These are phyloP conservation scores for Aldrovandia affinis DNA, from an alignment of 2,797 vertebrate genomes.

Conservation along the genomic window DNA sequence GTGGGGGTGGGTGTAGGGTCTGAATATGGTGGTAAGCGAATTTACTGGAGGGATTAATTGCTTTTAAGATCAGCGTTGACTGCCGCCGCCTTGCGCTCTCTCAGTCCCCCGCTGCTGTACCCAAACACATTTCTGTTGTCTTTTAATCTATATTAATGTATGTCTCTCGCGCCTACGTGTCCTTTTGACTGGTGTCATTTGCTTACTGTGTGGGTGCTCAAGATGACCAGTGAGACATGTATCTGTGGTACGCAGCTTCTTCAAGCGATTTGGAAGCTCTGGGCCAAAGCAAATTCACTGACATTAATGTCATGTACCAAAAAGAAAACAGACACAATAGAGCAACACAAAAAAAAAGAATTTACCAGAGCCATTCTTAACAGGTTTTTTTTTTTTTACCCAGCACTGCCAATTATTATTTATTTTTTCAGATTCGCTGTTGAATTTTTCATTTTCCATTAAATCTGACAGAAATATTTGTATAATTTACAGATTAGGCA, in stretches of 20 bases:
- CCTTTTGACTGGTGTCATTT: slow-evolving; percentile 17
- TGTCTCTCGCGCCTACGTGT: background rate
- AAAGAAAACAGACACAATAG: background rate
- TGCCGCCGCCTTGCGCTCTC: background rate
- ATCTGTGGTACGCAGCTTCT: background rate
- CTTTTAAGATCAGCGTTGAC: background rate
- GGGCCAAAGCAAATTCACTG: slow-evolving; percentile 1
- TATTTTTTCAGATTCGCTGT: background rate
- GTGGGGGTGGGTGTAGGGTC: background rate
- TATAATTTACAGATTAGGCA: background rate
- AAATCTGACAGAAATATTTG: background rate
- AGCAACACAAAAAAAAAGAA: background rate
- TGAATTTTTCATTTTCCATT: background rate
- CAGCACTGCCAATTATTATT: too few relatives aligned
- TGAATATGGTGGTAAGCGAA: slow-evolving; percentile 10
- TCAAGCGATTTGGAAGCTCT: slow-evolving; percentile 1
- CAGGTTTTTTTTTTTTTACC: background rate
- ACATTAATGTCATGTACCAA: background rate
- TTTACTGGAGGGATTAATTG: slow-evolving; percentile 26
- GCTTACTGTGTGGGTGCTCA: slow-evolving; percentile 12
- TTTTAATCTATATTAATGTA: slow-evolving; percentile 17
- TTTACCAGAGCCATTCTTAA: background rate
- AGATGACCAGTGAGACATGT: background rate
- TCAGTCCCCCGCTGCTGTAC: background rate
- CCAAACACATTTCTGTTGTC: slow-evolving; percentile 8